These are phyloP conservation scores for Pangasianodon hypophthalmus DNA, from an alignment of 2,113 vertebrate genomes.

Conservation along the genomic window DNA sequence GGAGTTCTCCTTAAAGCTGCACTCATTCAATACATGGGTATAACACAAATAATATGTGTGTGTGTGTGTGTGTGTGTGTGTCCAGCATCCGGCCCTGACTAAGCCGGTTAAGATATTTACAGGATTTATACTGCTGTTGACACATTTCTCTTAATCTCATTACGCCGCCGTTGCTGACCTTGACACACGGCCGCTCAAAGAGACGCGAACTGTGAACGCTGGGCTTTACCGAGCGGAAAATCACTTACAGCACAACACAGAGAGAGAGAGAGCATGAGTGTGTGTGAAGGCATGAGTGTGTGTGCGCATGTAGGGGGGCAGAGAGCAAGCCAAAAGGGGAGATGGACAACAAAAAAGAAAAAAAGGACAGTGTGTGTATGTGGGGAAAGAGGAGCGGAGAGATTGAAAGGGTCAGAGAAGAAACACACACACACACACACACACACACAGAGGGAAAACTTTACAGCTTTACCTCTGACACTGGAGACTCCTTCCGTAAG, in stretches of 20 bases:
- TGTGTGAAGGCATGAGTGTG: background rate
- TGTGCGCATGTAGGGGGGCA: background rate
- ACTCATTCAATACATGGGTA: background rate
- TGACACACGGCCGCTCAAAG: slow-evolving; percentile 6
- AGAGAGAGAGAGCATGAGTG: slow-evolving; percentile 35
- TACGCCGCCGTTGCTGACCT: slow-evolving; percentile 30
- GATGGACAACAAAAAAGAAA: background rate
- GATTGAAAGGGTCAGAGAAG: background rate
- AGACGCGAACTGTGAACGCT: background rate
- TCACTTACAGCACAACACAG: slow-evolving; percentile 30
- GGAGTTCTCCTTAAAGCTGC: background rate
- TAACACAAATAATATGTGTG: background rate
- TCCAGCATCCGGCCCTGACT: slow-evolving; percentile 23
- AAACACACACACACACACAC: slow-evolving; percentile 7
- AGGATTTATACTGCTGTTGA: slow-evolving; percentile 56
- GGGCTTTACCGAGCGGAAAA: slow-evolving; percentile 28
- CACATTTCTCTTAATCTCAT: slow-evolving; percentile 55
- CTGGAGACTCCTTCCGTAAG: slow-evolving; percentile 10
- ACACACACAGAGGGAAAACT: background rate
- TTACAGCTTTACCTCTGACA: background rate
- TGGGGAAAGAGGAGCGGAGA: background rate
- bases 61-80: background rate
- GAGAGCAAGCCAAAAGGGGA: background rate
- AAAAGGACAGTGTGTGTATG: background rate
- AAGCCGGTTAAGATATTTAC: slow-evolving; percentile 57